Conservation (phyloP, 2,113 vertebrate species). For the Morone saxatilis region DNA sequence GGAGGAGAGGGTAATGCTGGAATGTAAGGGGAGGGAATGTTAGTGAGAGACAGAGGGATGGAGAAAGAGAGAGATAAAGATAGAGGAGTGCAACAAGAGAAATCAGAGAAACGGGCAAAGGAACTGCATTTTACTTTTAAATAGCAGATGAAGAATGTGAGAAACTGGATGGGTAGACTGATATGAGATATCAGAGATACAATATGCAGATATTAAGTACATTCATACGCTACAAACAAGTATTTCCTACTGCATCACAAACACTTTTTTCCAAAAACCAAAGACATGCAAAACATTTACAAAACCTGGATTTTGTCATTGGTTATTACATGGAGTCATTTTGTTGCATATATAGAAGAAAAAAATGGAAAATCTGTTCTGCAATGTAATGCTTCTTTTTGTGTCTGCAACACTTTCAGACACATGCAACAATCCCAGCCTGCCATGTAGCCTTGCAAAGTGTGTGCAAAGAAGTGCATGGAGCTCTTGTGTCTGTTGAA, state of each 20-base stretch:
- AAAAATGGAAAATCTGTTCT: not conserved
- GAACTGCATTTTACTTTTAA: not conserved
- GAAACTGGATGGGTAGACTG: not conserved
- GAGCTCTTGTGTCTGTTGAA: not conserved
- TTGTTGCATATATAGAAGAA: not conserved
- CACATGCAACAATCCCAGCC: not conserved
- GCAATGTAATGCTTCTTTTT: no score
- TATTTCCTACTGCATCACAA: not conserved
- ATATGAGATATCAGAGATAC: no score
- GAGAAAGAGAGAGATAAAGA: conserved; percentile 31
- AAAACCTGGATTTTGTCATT: not conserved
- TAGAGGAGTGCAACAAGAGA: not conserved
- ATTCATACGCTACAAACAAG: no score
- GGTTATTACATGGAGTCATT: not conserved
- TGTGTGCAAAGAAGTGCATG: no score
- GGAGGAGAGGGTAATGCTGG: conserved; percentile 72
- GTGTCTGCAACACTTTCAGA: no score
- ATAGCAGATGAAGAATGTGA: not conserved
- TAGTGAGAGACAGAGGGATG: conserved; percentile 45
- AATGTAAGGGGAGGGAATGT: conserved; percentile 75
- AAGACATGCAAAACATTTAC: no score
- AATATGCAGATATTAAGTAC: no score
- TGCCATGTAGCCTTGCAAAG: not conserved
- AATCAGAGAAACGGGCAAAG: not conserved
- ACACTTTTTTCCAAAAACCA: not conserved